Base-by-base conservation (phyloP, 1,140 invertebrate genomes). In the Argopecten irradians region DNA sequence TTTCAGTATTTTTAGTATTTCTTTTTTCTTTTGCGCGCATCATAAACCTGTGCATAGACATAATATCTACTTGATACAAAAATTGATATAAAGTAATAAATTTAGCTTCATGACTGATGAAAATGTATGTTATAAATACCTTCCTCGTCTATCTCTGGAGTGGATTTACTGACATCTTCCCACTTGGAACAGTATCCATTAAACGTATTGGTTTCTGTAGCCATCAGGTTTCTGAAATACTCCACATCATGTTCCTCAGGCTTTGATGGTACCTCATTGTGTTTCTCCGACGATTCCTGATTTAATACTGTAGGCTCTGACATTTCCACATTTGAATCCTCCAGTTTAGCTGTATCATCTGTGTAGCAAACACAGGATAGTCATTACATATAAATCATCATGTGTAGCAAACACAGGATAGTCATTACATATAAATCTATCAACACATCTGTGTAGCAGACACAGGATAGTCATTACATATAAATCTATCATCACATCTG, bases 221-320 rank as follows among this genome's bases (percentile, higher is more conserved):
- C 55, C 82, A 94, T 33, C 28, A 93, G 86, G 14, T 91, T 84
- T 41, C 94, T 91, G 88, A 95, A 95, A 84, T 93, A 93, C 16
- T 90, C 85, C 16, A 94, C 92, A 90, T 94, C 92, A 89, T 93
- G 92, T 39, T 92, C 92, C 36, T 71, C 55, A 28, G 55, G 86
- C 46, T 82, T 71, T 22, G 83, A 35, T 85, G 82, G 43, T 28
- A 82, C 32, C 85, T 82, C 84, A 19, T 11, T 19, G 43, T 55
- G 3, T 11, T 11, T 11, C 14, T 11, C 43, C 43, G 14, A 55
- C n/a, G 7, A 3, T 55, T 19, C 14, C 3, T 55, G 16, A 55
- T 19, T 11, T 55, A 2, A 19, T 55, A 13, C 14, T 19, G 3
- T 8, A 55, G 7, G 43, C n/a, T n/a, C n/a, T n/a, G n/a, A n/a